Conservation (phyloP, 2,888 invertebrate species). For the Cyclophora albipunctata region DNA sequence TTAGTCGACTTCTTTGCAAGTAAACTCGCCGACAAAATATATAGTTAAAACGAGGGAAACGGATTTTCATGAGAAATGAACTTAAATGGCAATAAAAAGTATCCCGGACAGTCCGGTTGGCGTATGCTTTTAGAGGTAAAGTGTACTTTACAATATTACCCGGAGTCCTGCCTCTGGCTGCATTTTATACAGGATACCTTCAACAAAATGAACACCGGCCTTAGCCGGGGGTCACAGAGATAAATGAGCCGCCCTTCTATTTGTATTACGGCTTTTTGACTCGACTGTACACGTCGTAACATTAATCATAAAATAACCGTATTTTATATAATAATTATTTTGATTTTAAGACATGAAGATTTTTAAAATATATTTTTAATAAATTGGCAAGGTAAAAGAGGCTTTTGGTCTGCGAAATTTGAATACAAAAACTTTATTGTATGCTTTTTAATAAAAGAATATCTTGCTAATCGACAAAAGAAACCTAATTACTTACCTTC, state of each 20-base stretch:
- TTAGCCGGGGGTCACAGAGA: slow-evolving; percentile 39
- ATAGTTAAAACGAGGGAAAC: slow-evolving; percentile 11
- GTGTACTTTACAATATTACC: slow-evolving; percentile 44
- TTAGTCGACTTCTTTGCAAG: background rate
- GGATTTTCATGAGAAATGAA: slow-evolving; percentile 21
- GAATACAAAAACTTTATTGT: no score
- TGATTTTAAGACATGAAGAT: no score
- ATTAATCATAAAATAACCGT: slow-evolving; percentile 9
- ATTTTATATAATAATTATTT: no score
- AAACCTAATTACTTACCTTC: no score
- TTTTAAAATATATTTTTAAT: no score
- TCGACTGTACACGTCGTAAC: slow-evolving; percentile 7
- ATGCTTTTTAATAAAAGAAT: no score
- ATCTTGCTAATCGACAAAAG: no score
- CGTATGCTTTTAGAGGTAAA: slow-evolving; percentile 33
- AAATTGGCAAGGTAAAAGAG: no score
- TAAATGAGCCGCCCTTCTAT: slow-evolving; percentile 45
- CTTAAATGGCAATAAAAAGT: slow-evolving; percentile 26
- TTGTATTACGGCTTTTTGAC: slow-evolving; percentile 46
- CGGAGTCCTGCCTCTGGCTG: slow-evolving; percentile 28
- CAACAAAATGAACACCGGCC: slow-evolving; percentile 40
- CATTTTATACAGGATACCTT: slow-evolving; percentile 42
- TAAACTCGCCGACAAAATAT: slow-evolving; percentile 14
- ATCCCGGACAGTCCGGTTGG: slow-evolving; percentile 21
- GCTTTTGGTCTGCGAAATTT: no score